Conservation (phyloP, 2,113 vertebrate genomes). For the Stictonetta naevosa region DNA sequence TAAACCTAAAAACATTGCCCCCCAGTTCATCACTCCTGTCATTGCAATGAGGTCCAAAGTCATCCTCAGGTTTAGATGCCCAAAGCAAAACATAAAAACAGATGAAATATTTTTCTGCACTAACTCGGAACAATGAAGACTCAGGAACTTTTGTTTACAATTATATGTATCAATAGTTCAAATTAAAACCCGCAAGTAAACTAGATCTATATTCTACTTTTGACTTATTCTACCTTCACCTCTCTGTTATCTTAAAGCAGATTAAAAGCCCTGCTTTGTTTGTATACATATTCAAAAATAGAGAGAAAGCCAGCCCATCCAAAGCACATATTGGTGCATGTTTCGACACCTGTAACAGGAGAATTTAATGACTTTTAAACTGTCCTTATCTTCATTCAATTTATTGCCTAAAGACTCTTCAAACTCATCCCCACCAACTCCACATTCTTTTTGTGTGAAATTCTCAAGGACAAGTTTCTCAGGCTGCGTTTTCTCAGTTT, state of each 20-base stretch:
- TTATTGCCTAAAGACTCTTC: not conserved
- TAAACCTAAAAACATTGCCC: not conserved
- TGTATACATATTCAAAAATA: not conserved
- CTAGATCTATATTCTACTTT: not conserved
- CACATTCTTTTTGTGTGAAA: not conserved
- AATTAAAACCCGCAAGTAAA: not conserved
- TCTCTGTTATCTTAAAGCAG: not conserved
- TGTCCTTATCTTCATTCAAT: not conserved
- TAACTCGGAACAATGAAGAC: not conserved
- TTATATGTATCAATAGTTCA: too few relatives aligned
- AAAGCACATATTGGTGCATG: not conserved
- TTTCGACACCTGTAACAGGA: not conserved
- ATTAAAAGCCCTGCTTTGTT: not conserved
- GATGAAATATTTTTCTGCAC: not conserved
- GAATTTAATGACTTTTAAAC: not conserved
- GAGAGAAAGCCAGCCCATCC: not conserved
- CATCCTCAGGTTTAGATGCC: not conserved
- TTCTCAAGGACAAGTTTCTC: not conserved
- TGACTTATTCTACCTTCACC: not conserved
- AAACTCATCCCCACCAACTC: not conserved
- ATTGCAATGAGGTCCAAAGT: not conserved
- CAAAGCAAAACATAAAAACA: not conserved
- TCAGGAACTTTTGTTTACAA: not conserved
- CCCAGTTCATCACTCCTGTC: not conserved
- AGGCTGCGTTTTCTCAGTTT: not conserved